Base-by-base conservation (phyloP, 1,140 invertebrate genomes). In the Agrypnia vestita region DNA sequence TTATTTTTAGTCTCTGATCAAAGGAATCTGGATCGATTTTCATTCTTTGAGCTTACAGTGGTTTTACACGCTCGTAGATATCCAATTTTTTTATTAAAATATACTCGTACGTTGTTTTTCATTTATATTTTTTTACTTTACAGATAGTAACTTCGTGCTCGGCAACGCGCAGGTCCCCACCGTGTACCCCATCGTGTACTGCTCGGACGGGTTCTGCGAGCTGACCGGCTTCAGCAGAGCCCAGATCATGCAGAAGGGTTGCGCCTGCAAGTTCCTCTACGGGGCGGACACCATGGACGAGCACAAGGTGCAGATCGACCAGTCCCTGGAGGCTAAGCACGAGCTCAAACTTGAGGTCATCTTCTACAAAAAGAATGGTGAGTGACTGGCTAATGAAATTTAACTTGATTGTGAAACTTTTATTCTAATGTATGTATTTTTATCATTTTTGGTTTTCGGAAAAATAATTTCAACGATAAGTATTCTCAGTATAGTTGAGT, bases 131-230 rank as follows among this genome's bases (percentile, higher is more conserved):
- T 87, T 84, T 86, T 86, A 85, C 85, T 86, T 93, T 91, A 19
- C 94, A 99, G 97, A 99, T 89, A 98, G 97, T 91, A 99, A 98
- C 91, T 99, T 99, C 90, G 97, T 99, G 84, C 91, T 99, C 87
- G 97, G 97, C 84, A 98, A 98, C 92, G 97, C 97, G 78, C 97
- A 98, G 90, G 97, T 98, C 81, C 93, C 94, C 80, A 81, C 82
- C 0, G 88, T 93, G 78, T 97, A 96, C 91, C 97, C 97, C 82
- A 98, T 99, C 89, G 97, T 99, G 80, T 99, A 99, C 90, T 99
- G 97, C 90, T 98, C 97, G 4, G 97, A 99, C 92, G 97, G 97
- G 69, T 99, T 99, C 91, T 98, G 97, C 88, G 97, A 98, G 90
- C 93, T 99, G 90, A 98, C 97, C 77, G 97, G 97, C 79, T 98